Evolutionary conservation across 2,113 vertebrate genomes (phyloP).

Genomic region (Macrotis lagotis): DNA sequence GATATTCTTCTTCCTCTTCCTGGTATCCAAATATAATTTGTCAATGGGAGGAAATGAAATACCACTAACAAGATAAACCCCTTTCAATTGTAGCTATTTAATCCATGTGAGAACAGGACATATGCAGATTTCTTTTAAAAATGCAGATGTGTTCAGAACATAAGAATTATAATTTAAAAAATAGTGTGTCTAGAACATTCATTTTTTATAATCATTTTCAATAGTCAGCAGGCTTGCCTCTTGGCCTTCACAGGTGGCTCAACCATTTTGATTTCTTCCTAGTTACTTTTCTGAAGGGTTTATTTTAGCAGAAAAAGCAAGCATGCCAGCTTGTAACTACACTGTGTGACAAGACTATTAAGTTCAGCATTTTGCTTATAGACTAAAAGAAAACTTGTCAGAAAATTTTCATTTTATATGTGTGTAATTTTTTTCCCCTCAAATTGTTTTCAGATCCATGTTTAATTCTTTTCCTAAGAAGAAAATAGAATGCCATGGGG

Average conservation of each 20-base stretch:
- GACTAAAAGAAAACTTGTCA: constrained; percentile 26
- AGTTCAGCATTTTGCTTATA: not conserved
- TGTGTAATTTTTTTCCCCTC: not conserved
- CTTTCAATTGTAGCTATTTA: not conserved
- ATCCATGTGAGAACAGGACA: not conserved
- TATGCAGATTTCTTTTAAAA: not conserved
- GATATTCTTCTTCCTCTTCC: not conserved
- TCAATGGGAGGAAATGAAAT: not conserved
- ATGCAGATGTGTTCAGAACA: not conserved
- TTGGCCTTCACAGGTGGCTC: not conserved
- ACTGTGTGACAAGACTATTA: constrained; percentile 44
- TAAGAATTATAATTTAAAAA: not conserved
- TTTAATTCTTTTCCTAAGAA: constrained; percentile 65
- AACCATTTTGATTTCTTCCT: not conserved
- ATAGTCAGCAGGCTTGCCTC: not conserved
- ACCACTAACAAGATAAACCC: not conserved
- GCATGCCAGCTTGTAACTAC: constrained; percentile 39
- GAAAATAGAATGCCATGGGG: constrained; percentile 13
- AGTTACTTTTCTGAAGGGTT: constrained; percentile 15
- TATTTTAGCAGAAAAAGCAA: not conserved
- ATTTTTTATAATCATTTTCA: not conserved
- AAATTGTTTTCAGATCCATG: constrained; percentile 49
- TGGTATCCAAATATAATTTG: not conserved
- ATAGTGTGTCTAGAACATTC: not conserved
- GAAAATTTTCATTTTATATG: constrained; percentile 44